phyloP scores from a whole-genome alignment of 2,888 invertebrate species.

The Drosophila gaucha region DNA sequence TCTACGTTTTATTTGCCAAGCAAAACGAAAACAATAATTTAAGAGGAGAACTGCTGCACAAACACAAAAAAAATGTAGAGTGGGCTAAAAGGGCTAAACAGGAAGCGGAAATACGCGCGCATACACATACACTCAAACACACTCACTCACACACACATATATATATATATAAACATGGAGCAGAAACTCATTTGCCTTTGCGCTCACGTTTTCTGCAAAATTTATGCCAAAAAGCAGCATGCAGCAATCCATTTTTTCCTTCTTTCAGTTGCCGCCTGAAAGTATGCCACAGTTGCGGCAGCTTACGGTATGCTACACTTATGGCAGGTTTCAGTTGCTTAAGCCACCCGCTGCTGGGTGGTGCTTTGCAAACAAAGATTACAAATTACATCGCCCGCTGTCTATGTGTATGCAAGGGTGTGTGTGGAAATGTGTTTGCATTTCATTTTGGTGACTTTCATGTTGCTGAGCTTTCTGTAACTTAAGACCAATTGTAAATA shows the following conservation, averaged over 20 bases:
- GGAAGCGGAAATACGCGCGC: constrained; percentile 68
- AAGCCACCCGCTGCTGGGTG: constrained; percentile 24
- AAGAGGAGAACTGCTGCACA: constrained; percentile 60
- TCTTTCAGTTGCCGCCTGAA: constrained; percentile 32
- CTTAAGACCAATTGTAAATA: neutral
- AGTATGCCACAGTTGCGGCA: constrained; percentile 38
- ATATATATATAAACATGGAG: constrained; percentile 17
- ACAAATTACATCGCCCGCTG: constrained; percentile 27
- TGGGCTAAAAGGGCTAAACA: constrained; percentile 61
- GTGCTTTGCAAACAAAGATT: constrained; percentile 48
- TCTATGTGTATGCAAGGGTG: neutral
- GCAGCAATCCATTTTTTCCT: constrained; percentile 60
- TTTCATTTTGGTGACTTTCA: constrained; percentile 30
- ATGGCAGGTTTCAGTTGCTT: constrained; percentile 18
- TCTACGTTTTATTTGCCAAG: constrained; percentile 70
- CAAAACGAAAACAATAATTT: constrained; percentile 79
- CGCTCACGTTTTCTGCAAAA: constrained; percentile 68
- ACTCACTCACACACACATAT: constrained; percentile 11
- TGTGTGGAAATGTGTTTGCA: constrained; percentile 10
- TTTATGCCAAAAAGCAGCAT: constrained; percentile 71
- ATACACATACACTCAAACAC: constrained; percentile 22
- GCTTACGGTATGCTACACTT: constrained; percentile 25
- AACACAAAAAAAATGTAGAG: constrained; percentile 60
- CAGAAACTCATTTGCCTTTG: constrained; percentile 74
- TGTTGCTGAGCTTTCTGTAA: constrained; percentile 8